Conservation (phyloP, 1,140 invertebrate species). For the Formica exsecta region DNA sequence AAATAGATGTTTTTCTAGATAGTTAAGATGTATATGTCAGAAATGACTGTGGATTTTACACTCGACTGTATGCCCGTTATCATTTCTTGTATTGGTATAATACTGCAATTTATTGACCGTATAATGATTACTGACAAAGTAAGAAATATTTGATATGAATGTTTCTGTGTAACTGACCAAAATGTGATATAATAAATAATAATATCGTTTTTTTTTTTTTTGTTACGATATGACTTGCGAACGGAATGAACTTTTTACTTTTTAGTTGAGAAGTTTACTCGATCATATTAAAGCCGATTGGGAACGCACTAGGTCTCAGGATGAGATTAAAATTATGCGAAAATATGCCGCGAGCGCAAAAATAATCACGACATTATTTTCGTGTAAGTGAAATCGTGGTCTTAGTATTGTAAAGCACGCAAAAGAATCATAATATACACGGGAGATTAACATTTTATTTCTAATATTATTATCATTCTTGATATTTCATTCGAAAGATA, state of each 20-base stretch:
- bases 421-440: not conserved
- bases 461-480: not conserved
- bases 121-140: slow-evolving; percentile 16
- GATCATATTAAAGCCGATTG: slow-evolving; percentile 37
- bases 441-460: not conserved
- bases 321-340: slow-evolving; percentile 45
- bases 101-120: not conserved
- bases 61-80: not conserved
- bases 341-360: not conserved
- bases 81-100: not conserved
- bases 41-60: not conserved
- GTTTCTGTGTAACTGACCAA: not conserved
- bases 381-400: slow-evolving; percentile 1
- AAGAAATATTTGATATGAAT: not conserved
- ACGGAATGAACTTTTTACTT: slow-evolving; percentile 16
- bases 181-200: not conserved
- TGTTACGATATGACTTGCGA: not conserved
- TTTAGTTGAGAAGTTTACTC: slow-evolving; percentile 22
- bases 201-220: not conserved
- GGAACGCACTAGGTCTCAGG: not conserved
- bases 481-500: not conserved
- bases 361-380: not conserved
- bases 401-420: not conserved
- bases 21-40: not conserved
- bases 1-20: slow-evolving; percentile 24